Evolutionary conservation across 2,888 invertebrate genomes (phyloP).

Genomic region (Polydrusus pterygomalis): DNA sequence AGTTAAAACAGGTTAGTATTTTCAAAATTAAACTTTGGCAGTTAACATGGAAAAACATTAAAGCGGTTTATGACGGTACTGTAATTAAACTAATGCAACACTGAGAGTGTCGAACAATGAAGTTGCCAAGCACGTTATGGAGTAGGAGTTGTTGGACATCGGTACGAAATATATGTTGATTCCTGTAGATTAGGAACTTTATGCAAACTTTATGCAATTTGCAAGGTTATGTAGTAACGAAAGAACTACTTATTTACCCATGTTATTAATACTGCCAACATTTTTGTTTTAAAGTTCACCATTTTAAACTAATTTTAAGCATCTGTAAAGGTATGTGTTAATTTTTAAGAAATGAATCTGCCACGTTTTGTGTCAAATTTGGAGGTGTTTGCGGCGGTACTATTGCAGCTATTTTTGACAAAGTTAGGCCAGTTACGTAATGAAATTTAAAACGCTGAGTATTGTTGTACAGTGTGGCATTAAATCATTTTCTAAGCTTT

Average conservation of each 20-base stretch:
- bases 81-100: neutral
- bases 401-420: slow-evolving; percentile 37
- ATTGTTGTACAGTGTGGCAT: neutral
- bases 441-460: neutral
- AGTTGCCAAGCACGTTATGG: neutral
- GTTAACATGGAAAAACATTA: slow-evolving; percentile 42
- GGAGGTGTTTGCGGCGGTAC: slow-evolving; percentile 52
- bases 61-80: neutral
- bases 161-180: neutral
- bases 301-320: slow-evolving; percentile 19
- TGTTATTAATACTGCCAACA: slow-evolving; percentile 47
- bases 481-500: slow-evolving; percentile 1
- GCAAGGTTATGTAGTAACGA: too few species aligned
- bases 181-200: neutral
- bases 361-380: slow-evolving; percentile 30
- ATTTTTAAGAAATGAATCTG: slow-evolving; percentile 37
- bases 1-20: slow-evolving; percentile 46
- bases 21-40: slow-evolving; percentile 49
- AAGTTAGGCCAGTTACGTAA: slow-evolving; percentile 37
- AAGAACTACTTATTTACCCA: slow-evolving; percentile 28
- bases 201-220: neutral
- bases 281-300: slow-evolving; percentile 24
- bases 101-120: neutral
- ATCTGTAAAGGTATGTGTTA: slow-evolving; percentile 30
- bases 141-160: neutral